A percentile compares a stretch with the other conserved stretches of the same genome.
Conservation (phyloP, 2,113 vertebrate genomes). For the Dendropsophus ebraccatus region DNA sequence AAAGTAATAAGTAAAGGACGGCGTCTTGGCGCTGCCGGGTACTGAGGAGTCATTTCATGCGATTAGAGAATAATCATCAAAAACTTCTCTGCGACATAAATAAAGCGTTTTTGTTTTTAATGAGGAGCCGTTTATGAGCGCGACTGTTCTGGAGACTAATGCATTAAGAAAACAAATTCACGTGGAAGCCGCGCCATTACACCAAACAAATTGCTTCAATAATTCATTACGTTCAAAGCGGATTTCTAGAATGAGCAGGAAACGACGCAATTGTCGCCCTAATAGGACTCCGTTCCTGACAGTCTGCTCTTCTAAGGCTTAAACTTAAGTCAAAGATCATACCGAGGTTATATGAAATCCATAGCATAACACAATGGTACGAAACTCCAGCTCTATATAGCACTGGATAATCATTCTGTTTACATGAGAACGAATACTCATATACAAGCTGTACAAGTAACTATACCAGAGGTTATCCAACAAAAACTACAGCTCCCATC, state of each 20-base stretch:
- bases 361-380: too few species aligned
- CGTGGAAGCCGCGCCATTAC: conserved; percentile 1
- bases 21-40: neutral
- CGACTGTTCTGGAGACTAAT: conserved; percentile 6
- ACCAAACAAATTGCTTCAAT: conserved; percentile 42
- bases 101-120: conserved; percentile 59
- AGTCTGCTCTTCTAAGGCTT: neutral
- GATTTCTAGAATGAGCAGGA: conserved; percentile 12
- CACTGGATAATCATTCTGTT: too few species aligned
- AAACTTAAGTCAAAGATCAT: neutral
- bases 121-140: conserved; percentile 55
- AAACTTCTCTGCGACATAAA: conserved; percentile 52
- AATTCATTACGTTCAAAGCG: conserved; percentile 53
- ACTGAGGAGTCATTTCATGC: conserved; percentile 34
- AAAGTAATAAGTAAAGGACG: conserved; percentile 12
- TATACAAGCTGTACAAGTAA: too few species aligned
- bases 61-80: conserved; percentile 57
- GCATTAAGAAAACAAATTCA: conserved; percentile 43
- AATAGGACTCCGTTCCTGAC: neutral
- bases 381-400: too few species aligned
- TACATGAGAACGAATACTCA: too few species aligned
- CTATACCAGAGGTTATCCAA: too few species aligned
- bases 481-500: too few species aligned
- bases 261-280: too few species aligned
- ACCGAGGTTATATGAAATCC: neutral